Evolutionary conservation across 2,888 invertebrate genomes (phyloP).

Genomic region (Mycogona germanica): DNA sequence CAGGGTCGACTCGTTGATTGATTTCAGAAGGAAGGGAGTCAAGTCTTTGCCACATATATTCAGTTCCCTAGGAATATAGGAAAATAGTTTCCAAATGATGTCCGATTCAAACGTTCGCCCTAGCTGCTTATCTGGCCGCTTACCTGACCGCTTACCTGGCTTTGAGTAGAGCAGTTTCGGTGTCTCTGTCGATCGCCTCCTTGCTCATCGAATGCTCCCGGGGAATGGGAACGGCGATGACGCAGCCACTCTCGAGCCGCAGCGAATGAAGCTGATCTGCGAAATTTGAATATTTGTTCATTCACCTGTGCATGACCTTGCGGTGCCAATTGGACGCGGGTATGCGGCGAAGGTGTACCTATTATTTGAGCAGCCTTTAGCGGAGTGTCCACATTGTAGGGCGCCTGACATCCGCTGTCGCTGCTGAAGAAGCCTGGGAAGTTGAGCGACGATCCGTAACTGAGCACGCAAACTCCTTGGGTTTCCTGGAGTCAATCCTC

Average conservation of each 20-base stretch:
- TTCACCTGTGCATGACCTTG: not conserved
- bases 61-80: constrained; percentile 24
- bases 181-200: constrained; percentile 51
- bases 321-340: no score
- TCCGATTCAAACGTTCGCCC: no score
- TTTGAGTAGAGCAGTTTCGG: constrained; percentile 51
- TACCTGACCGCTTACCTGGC: constrained; percentile 30
- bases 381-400: constrained; percentile 51
- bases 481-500: constrained; percentile 55
- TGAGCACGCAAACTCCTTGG: constrained; percentile 80
- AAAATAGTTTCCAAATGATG: constrained; percentile 3
- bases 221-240: constrained; percentile 88
- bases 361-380: constrained; percentile 61
- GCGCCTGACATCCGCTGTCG: constrained; percentile 56
- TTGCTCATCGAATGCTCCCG: constrained; percentile 38
- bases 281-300: constrained; percentile 13
- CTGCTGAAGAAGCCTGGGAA: constrained; percentile 93
- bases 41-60: constrained; percentile 67
- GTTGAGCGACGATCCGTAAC: constrained; percentile 49
- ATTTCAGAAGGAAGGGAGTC: constrained; percentile 77
- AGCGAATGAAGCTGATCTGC: constrained; percentile 28
- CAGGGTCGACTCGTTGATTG: constrained; percentile 61
- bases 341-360: no score
- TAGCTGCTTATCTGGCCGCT: no score
- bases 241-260: constrained; percentile 40